Evolutionary conservation across 2,888 invertebrate species (phyloP), one percentile per base, ranked within the genome.

Genomic region (Lapara coniferarum): DNA sequence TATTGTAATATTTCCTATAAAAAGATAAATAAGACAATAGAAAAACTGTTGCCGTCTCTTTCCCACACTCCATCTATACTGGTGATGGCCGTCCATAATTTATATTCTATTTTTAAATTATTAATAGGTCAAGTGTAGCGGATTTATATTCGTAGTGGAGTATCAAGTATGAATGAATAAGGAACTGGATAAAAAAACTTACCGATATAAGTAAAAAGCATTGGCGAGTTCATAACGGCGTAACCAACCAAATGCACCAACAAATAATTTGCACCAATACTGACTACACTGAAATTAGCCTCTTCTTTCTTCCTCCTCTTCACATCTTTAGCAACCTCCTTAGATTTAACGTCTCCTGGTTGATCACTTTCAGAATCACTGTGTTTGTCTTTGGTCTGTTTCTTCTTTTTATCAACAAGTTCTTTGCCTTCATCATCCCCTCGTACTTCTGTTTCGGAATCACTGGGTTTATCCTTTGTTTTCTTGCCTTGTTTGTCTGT

Each of bases 191-290:
- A 6, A 8, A 37, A 5, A 12, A 13, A 81, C 89, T 85, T 77
- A 93, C 94, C 94, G 70, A 94, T 84, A 53, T 86, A 78, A 77
- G 85, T 90, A 1, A 94, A 85, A n/a, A 90, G 25, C 19, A 83
- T 71, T 0, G 94, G 93, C 0, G 88, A 89, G 78, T 89, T 90
- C 93, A 92, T 91, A 19, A 90, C 86, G 16, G 78, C 84, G 70
- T 92, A 94, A 0, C 96, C 96, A 78, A 95, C 79, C 0, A 93
- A 74, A 75, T 95, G 93, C 0, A 95, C 92, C 66, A 94, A 75
- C 66, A 95, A 77, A 81, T 95, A 90, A 75, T 94, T 95, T 0
- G 92, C 85, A 8, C 95, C 92, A 30, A 95, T 93, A 67, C 90
- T 91, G 10, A 94, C 90, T 1, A 94, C 76, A 71, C 91, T 91